Base-by-base conservation (phyloP, 1,140 invertebrate genomes). In the Psix sp. region DNA sequence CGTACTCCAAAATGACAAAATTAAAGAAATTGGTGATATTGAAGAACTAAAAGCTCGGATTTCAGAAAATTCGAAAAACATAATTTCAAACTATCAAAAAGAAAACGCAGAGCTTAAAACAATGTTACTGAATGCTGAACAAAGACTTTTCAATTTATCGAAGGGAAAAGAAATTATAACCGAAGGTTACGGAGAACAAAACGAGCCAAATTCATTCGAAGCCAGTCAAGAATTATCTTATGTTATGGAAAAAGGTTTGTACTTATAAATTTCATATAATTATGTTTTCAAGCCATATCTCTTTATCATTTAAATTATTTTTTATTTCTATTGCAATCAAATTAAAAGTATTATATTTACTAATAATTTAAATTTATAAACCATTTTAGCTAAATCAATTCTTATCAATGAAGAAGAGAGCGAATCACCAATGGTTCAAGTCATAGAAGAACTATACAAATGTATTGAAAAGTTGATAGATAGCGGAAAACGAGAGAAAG, bases 401-500 rank as follows among this genome's bases (percentile, higher is more conserved):
- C 77, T 90, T 2, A 86, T 85, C 57, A 74, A 86, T 29, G 80
- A 83, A 26, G 67, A 81, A 16, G 82, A 75, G 16, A 88, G 90
- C 66, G 80, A 86, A 11, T 83, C 88, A 0, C 84, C 88, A 11
- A 67, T 90, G 9, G 39, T 91, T 4, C 88, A 90, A 73, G 77
- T 92, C 26, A 88, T 92, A 14, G 91, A 92, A 65, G 90, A 92
- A 65, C 77, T 92, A 5, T 89, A 87, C 20, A 85, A 85, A 26
- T 89, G 91, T 62, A 88, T 88, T n/a, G 90, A 92, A 33, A 89
- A 88, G 52, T 86, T 91, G 42, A 83, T 90, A 0, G 92, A 94
- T 49, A 89, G 88, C 10, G 85, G 89, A 18, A 90, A 90, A 56
- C 87, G 86, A 29, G 92, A 94, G 52, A 88, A 89, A 42, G 90